A percentile compares a stretch with the other conserved stretches of the same genome.
phyloP scores from a whole-genome alignment of 2,888 invertebrate species.

The Monoplex corrugatus region DNA sequence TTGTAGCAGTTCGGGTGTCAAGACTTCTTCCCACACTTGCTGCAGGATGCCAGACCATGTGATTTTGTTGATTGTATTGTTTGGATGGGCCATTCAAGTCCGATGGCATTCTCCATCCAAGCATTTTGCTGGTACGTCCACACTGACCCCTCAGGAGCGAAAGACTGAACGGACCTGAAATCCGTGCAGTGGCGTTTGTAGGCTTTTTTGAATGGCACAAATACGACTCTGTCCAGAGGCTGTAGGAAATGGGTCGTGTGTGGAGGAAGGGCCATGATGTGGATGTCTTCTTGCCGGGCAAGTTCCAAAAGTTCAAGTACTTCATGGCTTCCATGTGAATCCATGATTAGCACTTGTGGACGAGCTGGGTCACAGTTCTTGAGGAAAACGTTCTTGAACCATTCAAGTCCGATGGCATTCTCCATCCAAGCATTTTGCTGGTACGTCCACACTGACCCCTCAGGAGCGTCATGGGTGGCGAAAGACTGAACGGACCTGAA shows the following conservation, averaged over 20 bases:
- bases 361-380: constrained; percentile 61
- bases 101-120: too few species aligned
- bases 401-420: constrained; percentile 59
- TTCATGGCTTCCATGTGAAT: constrained; percentile 44
- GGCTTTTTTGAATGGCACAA: too few species aligned
- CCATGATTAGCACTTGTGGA: constrained; percentile 64
- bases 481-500: constrained; percentile 54
- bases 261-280: background rate
- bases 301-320: background rate
- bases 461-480: constrained; percentile 55
- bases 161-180: too few species aligned
- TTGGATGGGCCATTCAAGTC: too few species aligned
- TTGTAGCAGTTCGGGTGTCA: background rate
- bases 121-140: too few species aligned
- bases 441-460: constrained; percentile 56
- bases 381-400: constrained; percentile 64
- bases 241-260: constrained; percentile 26
- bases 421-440: constrained; percentile 64
- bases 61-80: too few species aligned
- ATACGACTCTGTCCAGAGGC: background rate
- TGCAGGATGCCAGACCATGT: background rate
- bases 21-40: background rate
- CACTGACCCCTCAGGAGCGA: too few species aligned
- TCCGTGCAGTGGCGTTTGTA: too few species aligned
- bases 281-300: background rate